Base-by-base conservation (phyloP, 2,113 vertebrate genomes). In the Oxygymnocypris stewartii region DNA sequence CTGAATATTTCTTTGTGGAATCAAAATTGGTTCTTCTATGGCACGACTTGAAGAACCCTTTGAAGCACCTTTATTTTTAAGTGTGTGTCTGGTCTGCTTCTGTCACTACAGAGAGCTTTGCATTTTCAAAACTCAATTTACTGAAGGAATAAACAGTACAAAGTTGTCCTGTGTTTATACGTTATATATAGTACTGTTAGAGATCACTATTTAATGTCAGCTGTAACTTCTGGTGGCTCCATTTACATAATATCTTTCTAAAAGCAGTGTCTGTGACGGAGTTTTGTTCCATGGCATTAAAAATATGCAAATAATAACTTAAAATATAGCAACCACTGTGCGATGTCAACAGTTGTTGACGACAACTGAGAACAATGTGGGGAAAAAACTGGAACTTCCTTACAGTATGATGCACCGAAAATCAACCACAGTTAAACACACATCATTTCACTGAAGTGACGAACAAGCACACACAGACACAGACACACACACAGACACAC, bases 391-490 rank as follows among this genome's bases (percentile, higher is more conserved):
- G n/a, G n/a, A 63, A 82, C 12, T 42, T 63, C 13, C 57, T 42
- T 82, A 86, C 75, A 86, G 40, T 67, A 86, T 74, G 13, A 12
- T 79, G 83, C 75, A 84, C 40, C 4, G 2, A 63, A 79, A 67
- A 31, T 18, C 12, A 69, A 47, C 2, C 6, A 4, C 28, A 35
- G 14, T 67, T 47, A 42, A 83, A 23, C 61, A 86, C 28, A 49
- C 54, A 51, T 49, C 74, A 80, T 80, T 88, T 51, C 40, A 51
- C 14, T 20, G 35, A 78, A 12, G 51, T 75, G 51, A 37, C 11
- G 12, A 4, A 73, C 31, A 67, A 49, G 37, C 47, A 37, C 49
- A 35, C 28, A 59, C 23, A 35, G 40, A n/a, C n/a, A n/a, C n/a
- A n/a, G n/a, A n/a, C n/a, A n/a, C 47, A 37, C 49, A 35, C 28